Evolutionary conservation across 2,888 invertebrate species (phyloP).

Genomic region (Tachina grossa): DNA sequence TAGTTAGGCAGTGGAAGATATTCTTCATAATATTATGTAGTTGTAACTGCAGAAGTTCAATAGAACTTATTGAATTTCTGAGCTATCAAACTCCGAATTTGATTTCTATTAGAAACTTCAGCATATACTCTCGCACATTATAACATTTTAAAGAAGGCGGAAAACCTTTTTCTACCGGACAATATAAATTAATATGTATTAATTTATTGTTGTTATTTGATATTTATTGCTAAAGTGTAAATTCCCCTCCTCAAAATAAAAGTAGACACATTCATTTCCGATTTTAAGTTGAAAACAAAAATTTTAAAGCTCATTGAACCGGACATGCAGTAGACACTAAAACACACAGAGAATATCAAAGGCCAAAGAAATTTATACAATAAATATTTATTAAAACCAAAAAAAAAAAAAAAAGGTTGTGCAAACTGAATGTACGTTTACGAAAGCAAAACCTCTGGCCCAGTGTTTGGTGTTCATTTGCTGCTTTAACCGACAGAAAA

Average conservation of each 20-base stretch:
- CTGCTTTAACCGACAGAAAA: slow-evolving; percentile 3
- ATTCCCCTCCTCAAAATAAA: not conserved
- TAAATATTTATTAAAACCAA: slow-evolving; percentile 47
- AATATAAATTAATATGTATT: not conserved
- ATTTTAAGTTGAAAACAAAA: slow-evolving; percentile 48
- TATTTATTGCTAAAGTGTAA: slow-evolving; percentile 7
- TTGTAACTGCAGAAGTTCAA: too few relatives aligned
- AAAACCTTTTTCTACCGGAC: slow-evolving; percentile 6
- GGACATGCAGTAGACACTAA: slow-evolving; percentile 64
- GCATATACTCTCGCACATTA: not conserved
- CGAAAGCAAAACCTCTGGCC: not conserved
- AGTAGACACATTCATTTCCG: slow-evolving; percentile 40
- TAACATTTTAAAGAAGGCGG: slow-evolving; percentile 5
- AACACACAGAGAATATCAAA: slow-evolving; percentile 1
- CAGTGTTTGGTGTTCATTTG: not conserved
- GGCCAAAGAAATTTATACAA: slow-evolving; percentile 30
- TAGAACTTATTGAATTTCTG: not conserved
- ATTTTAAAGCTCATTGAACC: slow-evolving; percentile 64
- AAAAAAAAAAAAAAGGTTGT: not conserved
- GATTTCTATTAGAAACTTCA: not conserved
- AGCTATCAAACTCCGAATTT: not conserved
- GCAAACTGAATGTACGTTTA: slow-evolving; percentile 20
- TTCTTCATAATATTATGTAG: too few relatives aligned
- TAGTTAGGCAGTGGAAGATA: too few relatives aligned
- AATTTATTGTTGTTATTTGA: not conserved